A percentile compares a stretch with the other conserved stretches of the same genome.
These are phyloP conservation scores for Hypercompe scribonia DNA, from an alignment of 2,888 invertebrate species.

Conservation along the genomic window DNA sequence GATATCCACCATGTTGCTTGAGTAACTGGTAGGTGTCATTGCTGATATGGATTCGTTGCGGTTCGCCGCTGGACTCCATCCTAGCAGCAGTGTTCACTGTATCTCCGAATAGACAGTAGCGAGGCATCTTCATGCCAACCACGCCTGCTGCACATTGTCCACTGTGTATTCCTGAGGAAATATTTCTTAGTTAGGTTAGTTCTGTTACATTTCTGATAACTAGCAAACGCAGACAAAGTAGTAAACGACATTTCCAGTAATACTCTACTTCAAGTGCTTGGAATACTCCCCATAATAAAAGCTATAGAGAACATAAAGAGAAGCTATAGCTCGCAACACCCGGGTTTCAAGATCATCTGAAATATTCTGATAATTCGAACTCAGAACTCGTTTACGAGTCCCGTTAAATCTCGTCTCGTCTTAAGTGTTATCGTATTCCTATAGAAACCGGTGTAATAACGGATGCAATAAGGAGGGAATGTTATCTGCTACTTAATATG, in stretches of 20 bases:
- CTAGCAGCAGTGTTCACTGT: constrained; percentile 93
- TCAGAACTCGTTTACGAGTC: no score
- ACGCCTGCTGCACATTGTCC: constrained; percentile 94
- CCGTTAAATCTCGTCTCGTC: no score
- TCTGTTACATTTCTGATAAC: background rate
- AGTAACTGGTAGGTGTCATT: constrained; percentile 89
- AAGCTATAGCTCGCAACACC: no score
- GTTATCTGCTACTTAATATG: constrained; percentile 17
- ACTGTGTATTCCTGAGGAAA: constrained; percentile 75
- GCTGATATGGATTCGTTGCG: constrained; percentile 92
- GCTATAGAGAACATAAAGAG: no score
- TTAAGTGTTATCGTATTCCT: no score
- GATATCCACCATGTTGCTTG: constrained; percentile 90
- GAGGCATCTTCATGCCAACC: constrained; percentile 93
- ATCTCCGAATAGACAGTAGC: constrained; percentile 94
- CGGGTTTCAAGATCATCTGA: no score
- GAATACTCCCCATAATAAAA: no score
- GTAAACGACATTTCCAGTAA: background rate
- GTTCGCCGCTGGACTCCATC: constrained; percentile 92
- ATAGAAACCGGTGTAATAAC: no score
- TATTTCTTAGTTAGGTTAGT: background rate
- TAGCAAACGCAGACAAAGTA: background rate
- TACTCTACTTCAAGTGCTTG: background rate
- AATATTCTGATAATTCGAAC: background rate
- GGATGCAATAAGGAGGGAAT: background rate